Base-by-base conservation (phyloP, 2,113 vertebrate species). In the Electrona antarctica region DNA sequence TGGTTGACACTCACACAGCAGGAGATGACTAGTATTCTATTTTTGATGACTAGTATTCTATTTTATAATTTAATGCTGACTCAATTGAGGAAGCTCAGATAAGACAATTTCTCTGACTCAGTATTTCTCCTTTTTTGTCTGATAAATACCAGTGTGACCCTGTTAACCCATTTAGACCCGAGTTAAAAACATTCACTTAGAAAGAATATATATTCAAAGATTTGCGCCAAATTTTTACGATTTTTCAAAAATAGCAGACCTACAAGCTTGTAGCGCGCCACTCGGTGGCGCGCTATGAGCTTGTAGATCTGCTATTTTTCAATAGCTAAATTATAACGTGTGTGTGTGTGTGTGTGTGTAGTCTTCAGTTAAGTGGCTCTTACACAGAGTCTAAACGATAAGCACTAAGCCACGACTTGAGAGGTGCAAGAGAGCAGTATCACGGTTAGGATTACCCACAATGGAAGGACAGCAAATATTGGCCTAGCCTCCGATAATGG, bases 391-490 rank as follows among this genome's bases (percentile, higher is more conserved):
- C 12, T 54, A 49, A 56, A 46, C 15, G 14, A 13, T 8, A 6
- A 33, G 10, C 21, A 10, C 11, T 64, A 57, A 9, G 13, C 47
- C 14, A 3, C 59, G 41, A 6, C 12, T 10, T 33, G 9, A 12
- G 12, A 29, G 50, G 12, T 13, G 41, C 33, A 47, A 49, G 55
- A 21, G 28, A 14, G 56, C 9, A 5, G 50, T 14, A 10, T 54
- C 29, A 61, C 47, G 50, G 61, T 66, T 77, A 50, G 15, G 21
- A 9, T n/a, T 58, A 2, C 41, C 60, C 10, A n/a, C 33, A 41
- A 41, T 57, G 57, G 41, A 57, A 60, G 61, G 9, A 79, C 48
- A 15, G 33, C 74, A 86, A 82, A 86, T 85, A 87, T 85, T 85
- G 71, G 72, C 69, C 21, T 6, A 57, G 46, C 46, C 14, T 41